Percentiles rank a stretch among this genome's conserved stretches.
phyloP scores from a whole-genome alignment of 2,797 vertebrate species.

The Tapirus indicus region DNA sequence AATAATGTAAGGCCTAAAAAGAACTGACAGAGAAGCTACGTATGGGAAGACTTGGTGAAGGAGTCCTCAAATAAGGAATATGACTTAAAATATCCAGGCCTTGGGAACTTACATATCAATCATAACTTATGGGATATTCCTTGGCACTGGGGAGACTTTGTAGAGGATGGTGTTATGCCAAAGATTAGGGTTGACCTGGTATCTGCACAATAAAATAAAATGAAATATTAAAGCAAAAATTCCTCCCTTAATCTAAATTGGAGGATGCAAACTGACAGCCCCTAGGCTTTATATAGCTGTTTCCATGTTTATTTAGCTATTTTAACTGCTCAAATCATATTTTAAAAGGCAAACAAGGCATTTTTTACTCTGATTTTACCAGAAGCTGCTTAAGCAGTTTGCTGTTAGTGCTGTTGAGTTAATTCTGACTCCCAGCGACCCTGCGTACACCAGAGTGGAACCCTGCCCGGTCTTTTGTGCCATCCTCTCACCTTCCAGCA shows the following conservation, averaged over 20 bases:
- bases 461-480: too few relatives aligned
- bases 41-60: background rate
- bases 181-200: background rate
- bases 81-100: background rate
- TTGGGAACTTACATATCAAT: background rate
- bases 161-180: background rate
- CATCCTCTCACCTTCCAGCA: too few relatives aligned
- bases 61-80: background rate
- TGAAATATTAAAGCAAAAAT: conserved; percentile 35
- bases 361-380: background rate
- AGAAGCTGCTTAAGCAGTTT: background rate
- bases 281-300: background rate
- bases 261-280: background rate
- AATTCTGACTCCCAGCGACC: too few relatives aligned
- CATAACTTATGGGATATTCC: background rate
- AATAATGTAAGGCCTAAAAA: conserved; percentile 43
- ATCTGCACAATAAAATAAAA: background rate
- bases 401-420: too few relatives aligned
- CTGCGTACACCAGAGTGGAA: too few relatives aligned
- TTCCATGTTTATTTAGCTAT: background rate
- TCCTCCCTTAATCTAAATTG: background rate
- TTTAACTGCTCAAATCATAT: background rate
- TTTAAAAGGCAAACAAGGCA: background rate
- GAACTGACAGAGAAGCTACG: background rate
- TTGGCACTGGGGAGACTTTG: background rate